A percentile compares a stretch with the other conserved stretches of the same genome.
Evolutionary conservation across 2,797 vertebrate genomes (phyloP).

Genomic region (Sebastes iracundus): DNA sequence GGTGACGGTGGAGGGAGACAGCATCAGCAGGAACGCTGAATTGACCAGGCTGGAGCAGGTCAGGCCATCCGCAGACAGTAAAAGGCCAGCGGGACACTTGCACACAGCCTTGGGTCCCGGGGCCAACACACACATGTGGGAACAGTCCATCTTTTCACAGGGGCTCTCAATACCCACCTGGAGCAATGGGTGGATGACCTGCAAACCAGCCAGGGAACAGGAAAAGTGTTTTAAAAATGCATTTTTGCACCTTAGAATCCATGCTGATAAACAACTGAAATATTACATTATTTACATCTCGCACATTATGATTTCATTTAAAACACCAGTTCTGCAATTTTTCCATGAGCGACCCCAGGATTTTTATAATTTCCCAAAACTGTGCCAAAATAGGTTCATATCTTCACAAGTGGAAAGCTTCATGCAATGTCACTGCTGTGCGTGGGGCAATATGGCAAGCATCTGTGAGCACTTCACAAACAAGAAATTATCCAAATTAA

Average conservation of each 20-base stretch:
- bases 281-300: not conserved
- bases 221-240: no score
- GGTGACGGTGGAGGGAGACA: slow-evolving; percentile 76
- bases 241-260: not conserved
- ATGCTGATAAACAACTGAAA: not conserved
- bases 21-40: slow-evolving; percentile 83
- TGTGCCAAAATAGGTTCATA: not conserved
- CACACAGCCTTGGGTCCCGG: slow-evolving; percentile 81
- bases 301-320: not conserved
- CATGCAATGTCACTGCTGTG: not conserved
- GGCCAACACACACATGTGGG: slow-evolving; percentile 90
- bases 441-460: not conserved
- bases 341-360: not conserved
- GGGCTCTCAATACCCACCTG: slow-evolving; percentile 78
- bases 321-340: not conserved
- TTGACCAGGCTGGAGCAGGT: slow-evolving; percentile 82
- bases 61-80: slow-evolving; percentile 78
- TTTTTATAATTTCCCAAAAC: not conserved
- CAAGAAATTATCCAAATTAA: not conserved
- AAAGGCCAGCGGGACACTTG: slow-evolving; percentile 82
- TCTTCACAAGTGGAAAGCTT: not conserved
- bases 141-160: slow-evolving; percentile 82
- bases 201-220: slow-evolving; percentile 8
- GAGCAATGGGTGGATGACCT: slow-evolving; percentile 89
- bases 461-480: not conserved